Base-by-base conservation (phyloP, 2,797 vertebrate species). In the Myiotriccus ornatus region DNA sequence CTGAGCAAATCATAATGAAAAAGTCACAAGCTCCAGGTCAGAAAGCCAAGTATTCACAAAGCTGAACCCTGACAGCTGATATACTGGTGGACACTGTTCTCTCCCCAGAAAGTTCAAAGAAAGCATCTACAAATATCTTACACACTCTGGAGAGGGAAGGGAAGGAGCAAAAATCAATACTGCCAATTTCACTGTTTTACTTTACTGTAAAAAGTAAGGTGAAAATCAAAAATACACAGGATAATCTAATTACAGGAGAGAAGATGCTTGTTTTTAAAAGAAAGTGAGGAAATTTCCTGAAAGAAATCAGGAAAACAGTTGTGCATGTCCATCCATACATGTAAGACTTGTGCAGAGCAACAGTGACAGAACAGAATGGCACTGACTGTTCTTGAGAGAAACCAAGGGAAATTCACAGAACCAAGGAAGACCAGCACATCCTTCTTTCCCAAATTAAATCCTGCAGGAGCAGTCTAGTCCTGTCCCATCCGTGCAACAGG, bases 121-220 rank as follows among this genome's bases (percentile, higher is more conserved):
- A 95, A 86, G 53, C 20, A 30, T 50, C 62, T 67, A 50, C 52
- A 91, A 87, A 32, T 60, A 84, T 27, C 75, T 87, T 65, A 76
- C 20, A 13, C 0, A 0, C 14, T 37, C 59, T 60, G 44, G 41
- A 90, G 35, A 82, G 7, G 8, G 16, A 85, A 86, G 28, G 13
- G 32, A 81, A 75, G 32, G 30, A 49, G 17, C 24, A 90, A 77
- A 89, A 78, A 47, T 32, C 81, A 87, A 21, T 34, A 71, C 2
- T 12, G 35, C 19, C 35, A 60, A 43, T 21, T 50, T 56, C 27
- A 16, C 27, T 30, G 6, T 52, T 93, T 70, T 7, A 10, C 22
- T 10, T 34, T 52, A 35, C 7, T 18, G 41, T 34, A 73, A 70
- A 64, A 89, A 83, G 19, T 30, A 77, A 28, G 17, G 50, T 30